Conservation (phyloP, 2,797 vertebrate genomes). For the Thalassophryne amazonica region DNA sequence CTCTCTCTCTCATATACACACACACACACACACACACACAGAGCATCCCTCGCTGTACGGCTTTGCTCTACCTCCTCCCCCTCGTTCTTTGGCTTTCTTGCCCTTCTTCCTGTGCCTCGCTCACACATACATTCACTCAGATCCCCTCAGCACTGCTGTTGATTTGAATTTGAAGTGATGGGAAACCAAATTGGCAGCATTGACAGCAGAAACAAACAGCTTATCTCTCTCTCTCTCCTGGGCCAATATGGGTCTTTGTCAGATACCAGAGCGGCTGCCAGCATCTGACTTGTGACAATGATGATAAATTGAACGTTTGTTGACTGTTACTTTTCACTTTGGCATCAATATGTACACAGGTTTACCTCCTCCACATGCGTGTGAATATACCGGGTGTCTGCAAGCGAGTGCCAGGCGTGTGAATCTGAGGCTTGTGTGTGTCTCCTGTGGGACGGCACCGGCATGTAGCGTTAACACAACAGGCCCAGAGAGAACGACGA, state of each 20-base stretch:
- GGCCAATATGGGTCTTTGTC: conserved; percentile 72
- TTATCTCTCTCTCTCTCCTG: conserved; percentile 72
- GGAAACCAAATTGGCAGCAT: conserved; percentile 76
- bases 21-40: conserved; percentile 37
- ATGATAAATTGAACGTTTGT: conserved; percentile 74
- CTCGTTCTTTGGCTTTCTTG: conserved; percentile 33
- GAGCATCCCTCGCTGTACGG: conserved; percentile 46
- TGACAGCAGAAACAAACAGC: conserved; percentile 77
- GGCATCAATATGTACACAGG: conserved; percentile 1
- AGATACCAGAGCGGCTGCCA: conserved; percentile 65
- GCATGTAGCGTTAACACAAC: conserved; percentile 68
- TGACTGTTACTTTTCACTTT: conserved; percentile 57
- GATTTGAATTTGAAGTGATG: conserved; percentile 78
- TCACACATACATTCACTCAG: conserved; percentile 48
- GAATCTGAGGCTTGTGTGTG: conserved; percentile 23
- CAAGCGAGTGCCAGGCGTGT: conserved; percentile 33
- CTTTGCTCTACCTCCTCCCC: conserved; percentile 44
- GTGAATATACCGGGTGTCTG: not conserved
- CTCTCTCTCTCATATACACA: conserved; percentile 17
- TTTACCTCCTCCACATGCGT: not conserved
- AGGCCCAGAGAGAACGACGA: conserved; percentile 60
- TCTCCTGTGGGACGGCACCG: conserved; percentile 58
- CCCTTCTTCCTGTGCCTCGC: conserved; percentile 26
- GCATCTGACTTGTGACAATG: conserved; percentile 72
- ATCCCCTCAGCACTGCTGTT: conserved; percentile 70